Conservation (phyloP, 2,113 vertebrate genomes). For the Corapipo altera region DNA sequence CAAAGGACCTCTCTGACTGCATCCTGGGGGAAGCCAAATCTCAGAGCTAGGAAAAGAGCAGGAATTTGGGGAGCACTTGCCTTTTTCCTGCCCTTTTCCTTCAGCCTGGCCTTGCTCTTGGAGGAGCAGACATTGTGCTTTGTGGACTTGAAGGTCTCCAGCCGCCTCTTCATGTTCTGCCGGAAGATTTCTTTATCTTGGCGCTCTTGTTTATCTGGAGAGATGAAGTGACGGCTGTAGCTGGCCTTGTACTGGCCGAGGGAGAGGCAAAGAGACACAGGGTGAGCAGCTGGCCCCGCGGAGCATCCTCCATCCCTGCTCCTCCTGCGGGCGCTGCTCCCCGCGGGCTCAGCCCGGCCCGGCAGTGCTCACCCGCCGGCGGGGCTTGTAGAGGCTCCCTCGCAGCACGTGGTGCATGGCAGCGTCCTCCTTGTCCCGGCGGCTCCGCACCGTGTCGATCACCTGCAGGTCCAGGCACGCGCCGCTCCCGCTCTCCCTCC, state of each 20-base stretch:
- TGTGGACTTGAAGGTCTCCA: constrained; percentile 93
- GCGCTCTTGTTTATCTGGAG: constrained; percentile 86
- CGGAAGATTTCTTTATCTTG: constrained; percentile 95
- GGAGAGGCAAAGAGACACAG: constrained; percentile 67
- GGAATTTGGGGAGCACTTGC: constrained; percentile 43
- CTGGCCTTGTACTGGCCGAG: constrained; percentile 89
- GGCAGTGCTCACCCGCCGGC: constrained; percentile 78
- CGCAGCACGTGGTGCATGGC: constrained; percentile 92
- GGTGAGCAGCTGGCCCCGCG: constrained; percentile 19
- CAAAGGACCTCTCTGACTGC: neutral
- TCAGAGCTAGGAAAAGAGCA: neutral
- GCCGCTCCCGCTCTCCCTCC: constrained; percentile 92
- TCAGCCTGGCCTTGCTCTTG: constrained; percentile 84
- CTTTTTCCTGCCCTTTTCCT: constrained; percentile 91
- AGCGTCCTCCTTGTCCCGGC: constrained; percentile 87
- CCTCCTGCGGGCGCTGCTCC: neutral
- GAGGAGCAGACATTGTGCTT: constrained; percentile 79
- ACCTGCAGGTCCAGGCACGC: constrained; percentile 95
- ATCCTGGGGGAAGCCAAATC: neutral
- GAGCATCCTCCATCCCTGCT: constrained; percentile 22
- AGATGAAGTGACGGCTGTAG: constrained; percentile 97
- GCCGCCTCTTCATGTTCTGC: constrained; percentile 94
- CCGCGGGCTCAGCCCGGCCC: neutral
- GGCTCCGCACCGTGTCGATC: constrained; percentile 89
- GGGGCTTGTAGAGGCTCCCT: constrained; percentile 93